A percentile compares a stretch with the other conserved stretches of the same genome.
Evolutionary conservation across 1,140 invertebrate genomes (phyloP).

Genomic region (Anoplophora glabripennis): DNA sequence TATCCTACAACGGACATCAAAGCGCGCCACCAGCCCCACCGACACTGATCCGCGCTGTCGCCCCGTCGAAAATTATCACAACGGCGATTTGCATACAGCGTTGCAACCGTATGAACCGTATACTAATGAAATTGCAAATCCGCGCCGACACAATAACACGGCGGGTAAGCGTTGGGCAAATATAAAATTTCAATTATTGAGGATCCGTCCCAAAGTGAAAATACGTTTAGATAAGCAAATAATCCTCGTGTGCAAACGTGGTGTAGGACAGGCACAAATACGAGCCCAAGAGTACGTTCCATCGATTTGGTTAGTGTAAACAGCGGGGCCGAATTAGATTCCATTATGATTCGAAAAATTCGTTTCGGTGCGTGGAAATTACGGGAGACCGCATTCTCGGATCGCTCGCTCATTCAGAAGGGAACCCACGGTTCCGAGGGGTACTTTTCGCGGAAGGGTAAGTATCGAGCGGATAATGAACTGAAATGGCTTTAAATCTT

Average conservation of each 20-base stretch:
- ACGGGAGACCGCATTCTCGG: too few species aligned
- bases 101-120: conserved; percentile 23
- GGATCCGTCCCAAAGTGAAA: conserved; percentile 8
- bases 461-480: too few species aligned
- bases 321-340: background rate
- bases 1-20: too few species aligned
- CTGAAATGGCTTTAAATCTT: too few species aligned
- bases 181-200: conserved; percentile 27
- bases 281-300: background rate
- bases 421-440: too few species aligned
- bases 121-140: conserved; percentile 28
- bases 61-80: too few species aligned
- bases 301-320: background rate
- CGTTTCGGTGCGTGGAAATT: too few species aligned
- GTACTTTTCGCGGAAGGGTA: too few species aligned
- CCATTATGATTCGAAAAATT: too few species aligned
- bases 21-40: too few species aligned
- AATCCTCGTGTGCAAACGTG: conserved; percentile 3
- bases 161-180: conserved; percentile 17
- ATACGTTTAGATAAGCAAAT: conserved; percentile 12
- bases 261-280: conserved; percentile 1
- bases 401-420: too few species aligned
- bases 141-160: conserved; percentile 8
- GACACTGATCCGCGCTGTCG: too few species aligned
- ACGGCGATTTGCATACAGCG: conserved; percentile 17